Evolutionary conservation across 2,888 invertebrate species (phyloP).

Genomic region (Tetragonisca angustula): DNA sequence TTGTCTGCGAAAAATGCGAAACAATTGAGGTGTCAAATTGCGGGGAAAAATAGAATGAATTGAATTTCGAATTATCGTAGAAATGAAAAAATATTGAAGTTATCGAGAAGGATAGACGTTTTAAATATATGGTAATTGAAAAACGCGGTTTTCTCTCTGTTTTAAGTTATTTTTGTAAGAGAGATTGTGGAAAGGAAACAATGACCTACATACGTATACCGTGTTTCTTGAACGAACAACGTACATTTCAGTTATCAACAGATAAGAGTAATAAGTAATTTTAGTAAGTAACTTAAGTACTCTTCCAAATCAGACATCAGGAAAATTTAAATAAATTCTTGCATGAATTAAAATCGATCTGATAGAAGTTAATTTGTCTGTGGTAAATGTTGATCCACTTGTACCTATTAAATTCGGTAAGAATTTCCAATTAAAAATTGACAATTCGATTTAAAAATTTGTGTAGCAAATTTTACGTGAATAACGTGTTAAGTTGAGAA

Average conservation of each 20-base stretch:
- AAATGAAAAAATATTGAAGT: not conserved
- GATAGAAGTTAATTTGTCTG: not conserved
- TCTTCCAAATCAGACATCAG: no score
- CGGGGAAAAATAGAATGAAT: not conserved
- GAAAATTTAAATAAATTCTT: no score
- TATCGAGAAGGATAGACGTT: not conserved
- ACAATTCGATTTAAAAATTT: not conserved
- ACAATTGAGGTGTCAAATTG: not conserved
- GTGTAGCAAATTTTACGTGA: not conserved
- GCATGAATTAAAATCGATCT: not conserved
- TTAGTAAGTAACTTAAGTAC: no score
- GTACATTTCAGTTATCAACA: no score
- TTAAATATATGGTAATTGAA: not conserved
- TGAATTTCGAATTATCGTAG: not conserved
- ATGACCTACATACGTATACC: no score
- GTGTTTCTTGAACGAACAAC: no score
- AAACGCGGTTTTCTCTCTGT: not conserved
- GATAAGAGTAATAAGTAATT: no score
- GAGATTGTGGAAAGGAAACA: no score
- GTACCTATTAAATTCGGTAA: not conserved
- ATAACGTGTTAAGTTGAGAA: not conserved
- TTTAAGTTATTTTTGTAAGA: not conserved
- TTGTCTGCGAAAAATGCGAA: not conserved
- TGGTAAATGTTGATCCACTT: not conserved
- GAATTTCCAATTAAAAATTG: not conserved